A percentile compares a stretch with the other conserved stretches of the same genome.
Evolutionary conservation across 2,113 vertebrate species (phyloP).

Genomic region (Ursus arctos): DNA sequence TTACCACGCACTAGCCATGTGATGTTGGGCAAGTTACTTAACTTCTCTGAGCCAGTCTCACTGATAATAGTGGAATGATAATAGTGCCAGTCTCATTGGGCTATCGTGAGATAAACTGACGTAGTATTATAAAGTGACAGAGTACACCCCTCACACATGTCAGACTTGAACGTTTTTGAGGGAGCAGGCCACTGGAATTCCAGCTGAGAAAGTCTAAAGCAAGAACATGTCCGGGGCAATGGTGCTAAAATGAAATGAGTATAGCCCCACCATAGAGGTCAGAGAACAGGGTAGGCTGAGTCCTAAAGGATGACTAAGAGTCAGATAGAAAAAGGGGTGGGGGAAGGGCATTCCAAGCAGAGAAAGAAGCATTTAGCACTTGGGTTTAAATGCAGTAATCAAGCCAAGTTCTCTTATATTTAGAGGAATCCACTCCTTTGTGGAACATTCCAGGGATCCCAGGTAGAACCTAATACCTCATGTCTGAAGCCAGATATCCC

Average conservation of each 20-base stretch:
- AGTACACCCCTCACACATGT: background rate
- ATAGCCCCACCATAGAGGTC: background rate
- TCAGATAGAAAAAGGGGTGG: background rate
- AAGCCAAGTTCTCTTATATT: background rate
- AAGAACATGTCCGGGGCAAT: background rate
- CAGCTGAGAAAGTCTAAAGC: background rate
- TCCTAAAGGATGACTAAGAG: background rate
- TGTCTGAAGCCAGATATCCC: background rate
- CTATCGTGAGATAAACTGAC: background rate
- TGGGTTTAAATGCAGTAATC: background rate
- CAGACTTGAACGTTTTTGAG: background rate
- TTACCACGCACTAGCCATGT: background rate
- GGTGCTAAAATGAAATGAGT: background rate
- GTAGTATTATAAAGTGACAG: background rate
- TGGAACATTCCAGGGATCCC: background rate
- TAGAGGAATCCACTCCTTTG: background rate
- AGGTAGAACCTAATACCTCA: background rate
- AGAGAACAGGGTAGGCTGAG: background rate
- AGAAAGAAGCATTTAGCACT: background rate
- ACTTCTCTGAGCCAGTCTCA: background rate
- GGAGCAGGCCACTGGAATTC: background rate
- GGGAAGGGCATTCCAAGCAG: background rate
- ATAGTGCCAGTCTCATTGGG: background rate
- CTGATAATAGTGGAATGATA: background rate
- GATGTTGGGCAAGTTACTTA: background rate